These are phyloP conservation scores for Meandrina meandrites DNA, from an alignment of 92 coral and sea anemone species.

Conservation along the genomic window DNA sequence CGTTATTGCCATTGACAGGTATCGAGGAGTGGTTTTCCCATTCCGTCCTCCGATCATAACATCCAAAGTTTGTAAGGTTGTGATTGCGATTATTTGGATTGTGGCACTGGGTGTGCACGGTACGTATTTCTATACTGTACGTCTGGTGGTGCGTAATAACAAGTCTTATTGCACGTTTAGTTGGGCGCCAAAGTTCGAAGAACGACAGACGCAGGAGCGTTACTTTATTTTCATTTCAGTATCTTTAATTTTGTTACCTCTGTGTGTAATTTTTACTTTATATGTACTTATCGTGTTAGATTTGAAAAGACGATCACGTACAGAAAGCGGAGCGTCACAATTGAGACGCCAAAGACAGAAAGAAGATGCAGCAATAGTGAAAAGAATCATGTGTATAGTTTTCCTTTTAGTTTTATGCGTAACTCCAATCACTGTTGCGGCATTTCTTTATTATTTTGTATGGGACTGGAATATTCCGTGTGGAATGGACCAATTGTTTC, in stretches of 20 bases:
- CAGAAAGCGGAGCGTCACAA: background rate
- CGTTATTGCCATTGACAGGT: constrained; percentile 44
- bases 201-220: background rate
- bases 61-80: constrained; percentile 1
- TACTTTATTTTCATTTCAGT: constrained; percentile 23
- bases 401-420: constrained; percentile 13
- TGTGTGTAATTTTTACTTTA: background rate
- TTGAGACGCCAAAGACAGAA: constrained; percentile 13
- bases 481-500: constrained; percentile 10
- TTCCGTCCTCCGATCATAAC: constrained; percentile 25
- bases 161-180: background rate
- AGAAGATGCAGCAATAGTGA: constrained; percentile 21
- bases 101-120: background rate
- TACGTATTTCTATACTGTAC: background rate
- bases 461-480: constrained; percentile 17
- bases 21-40: constrained; percentile 51
- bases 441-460: background rate
- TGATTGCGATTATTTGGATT: constrained; percentile 9
- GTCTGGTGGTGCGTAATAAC: background rate
- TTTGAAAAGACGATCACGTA: background rate
- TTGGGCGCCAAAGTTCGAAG: constrained; percentile 7
- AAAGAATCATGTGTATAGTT: background rate
- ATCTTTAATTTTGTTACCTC: background rate
- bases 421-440: background rate
- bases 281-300: background rate